Evolutionary conservation across 2,888 invertebrate genomes (phyloP).

Genomic region (Amblyteles armatorius): DNA sequence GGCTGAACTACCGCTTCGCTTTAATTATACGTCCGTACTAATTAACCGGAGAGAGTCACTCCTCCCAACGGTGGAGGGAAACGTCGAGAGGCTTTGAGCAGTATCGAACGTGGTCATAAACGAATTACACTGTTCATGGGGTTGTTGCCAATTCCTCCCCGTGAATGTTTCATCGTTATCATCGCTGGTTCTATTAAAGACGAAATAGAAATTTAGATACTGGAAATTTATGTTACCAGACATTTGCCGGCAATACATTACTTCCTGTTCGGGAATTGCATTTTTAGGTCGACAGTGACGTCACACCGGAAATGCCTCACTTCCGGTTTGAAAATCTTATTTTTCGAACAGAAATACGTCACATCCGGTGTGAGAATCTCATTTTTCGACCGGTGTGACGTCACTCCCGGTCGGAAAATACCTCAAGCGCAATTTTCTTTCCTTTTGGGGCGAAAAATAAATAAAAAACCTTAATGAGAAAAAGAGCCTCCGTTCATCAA

Average conservation of each 20-base stretch:
- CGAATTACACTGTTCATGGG: background rate
- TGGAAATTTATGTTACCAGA: no score
- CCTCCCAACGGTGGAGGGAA: slow-evolving; percentile 32
- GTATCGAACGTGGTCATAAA: background rate
- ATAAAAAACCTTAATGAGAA: slow-evolving; percentile 3
- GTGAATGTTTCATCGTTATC: slow-evolving; percentile 10
- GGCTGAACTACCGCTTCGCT: slow-evolving; percentile 40
- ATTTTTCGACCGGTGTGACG: no score
- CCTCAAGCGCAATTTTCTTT: no score
- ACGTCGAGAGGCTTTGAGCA: slow-evolving; percentile 24
- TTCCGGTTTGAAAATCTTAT: no score
- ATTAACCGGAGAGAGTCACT: slow-evolving; percentile 72
- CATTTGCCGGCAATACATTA: no score
- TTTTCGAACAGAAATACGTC: no score
- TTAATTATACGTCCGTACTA: slow-evolving; percentile 76
- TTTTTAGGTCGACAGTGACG: no score
- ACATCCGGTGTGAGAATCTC: no score
- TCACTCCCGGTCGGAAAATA: no score
- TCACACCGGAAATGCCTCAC: no score
- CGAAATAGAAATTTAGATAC: no score
- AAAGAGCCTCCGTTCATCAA: slow-evolving; percentile 1
- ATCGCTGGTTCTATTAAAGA: background rate
- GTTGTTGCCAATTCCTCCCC: background rate
- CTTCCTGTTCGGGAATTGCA: no score
- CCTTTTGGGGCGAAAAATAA: background rate